Evolutionary conservation across 2,113 vertebrate species (phyloP), one percentile per base, ranked within the genome.

Genomic region (Charina bottae): DNA sequence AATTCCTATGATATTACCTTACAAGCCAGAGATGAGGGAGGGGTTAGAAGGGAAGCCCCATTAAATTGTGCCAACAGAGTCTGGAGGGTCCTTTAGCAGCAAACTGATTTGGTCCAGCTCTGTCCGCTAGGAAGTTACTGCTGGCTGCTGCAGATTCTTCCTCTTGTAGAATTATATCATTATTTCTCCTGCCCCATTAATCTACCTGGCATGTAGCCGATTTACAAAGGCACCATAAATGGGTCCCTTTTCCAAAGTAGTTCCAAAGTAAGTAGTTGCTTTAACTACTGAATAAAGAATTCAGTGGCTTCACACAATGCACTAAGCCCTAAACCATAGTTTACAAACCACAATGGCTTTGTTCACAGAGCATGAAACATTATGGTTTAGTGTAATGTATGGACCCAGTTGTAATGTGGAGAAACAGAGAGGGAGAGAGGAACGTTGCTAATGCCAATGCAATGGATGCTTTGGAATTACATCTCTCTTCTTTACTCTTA

Each of bases 11-110:
- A 33, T 33, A 8, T 49, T 89, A 53, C 84, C 78, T 83, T 33
- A 85, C 60, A 89, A n/a, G n/a, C 56, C 15, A 0, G 0, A 89
- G 84, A 64, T 0, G 1, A 87, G 89, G 91, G 62, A 62, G n/a
- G 62, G 56, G 83, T 60, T 2, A 6, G 9, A 53, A 2, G 2
- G 15, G 33, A 88, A 60, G 2, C 4, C 33, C 28, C 17, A 17
- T 33, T 33, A 46, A 83, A 49, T n/a, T 3, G 46, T 87, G 19
- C 23, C 15, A 42, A 33, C 12, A 10, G 53, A 53, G 5, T 15
- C 24, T 33, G 23, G 15, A 53, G 1, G 28, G 55, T 24, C 37
- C 11, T 55, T 86, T 13, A 62, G 56, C 23, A 53, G 49, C 19
- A 86, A 37, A 91, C 28, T 87, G 28, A 49, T 90, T 49, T 42